Evolutionary conservation across 2,888 invertebrate genomes (phyloP), one percentile per base, ranked within the genome.

Genomic region (Cataglyphis livida): DNA sequence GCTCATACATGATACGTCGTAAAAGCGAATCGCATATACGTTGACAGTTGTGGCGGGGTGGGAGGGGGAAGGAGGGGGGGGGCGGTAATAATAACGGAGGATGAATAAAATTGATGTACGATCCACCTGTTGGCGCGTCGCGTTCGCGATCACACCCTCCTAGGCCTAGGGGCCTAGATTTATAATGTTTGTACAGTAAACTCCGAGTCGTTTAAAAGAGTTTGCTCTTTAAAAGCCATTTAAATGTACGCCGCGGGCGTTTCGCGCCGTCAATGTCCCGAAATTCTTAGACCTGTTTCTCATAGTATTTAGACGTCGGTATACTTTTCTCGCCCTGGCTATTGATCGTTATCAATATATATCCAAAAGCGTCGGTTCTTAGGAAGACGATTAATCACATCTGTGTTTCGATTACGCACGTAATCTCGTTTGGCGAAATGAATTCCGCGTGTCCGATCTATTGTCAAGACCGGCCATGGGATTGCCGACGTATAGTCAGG

Each of bases 301-400:
- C 87, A 88, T 81, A 88, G 88, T 88, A 88, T 88, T 88, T 88
- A 81, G 65, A 88, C 65, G 71, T 51, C 81, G 73, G 78, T 79
- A 85, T 88, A 87, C 85, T 65, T 83, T 62, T 25, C 66, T 10
- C 21, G 62, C 25, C 32, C 12, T 15, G 59, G 59, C 35, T 44
- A 59, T 59, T 59, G 57, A 78, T 35, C 59, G 25, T 54, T n/a
- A 54, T n/a, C 12, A 38, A 12, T 7, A 12, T 7, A 18, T 35
- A 15, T 38, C 9, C 54, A n/a, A 54, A 54, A 57, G 15, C 41
- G 57, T 44, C 18, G 32, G 7, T 59, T 70, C 57, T 59, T 38
- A 7, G 70, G 68, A 61, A 82, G 79, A 64, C 32, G 51, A 66
- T 66, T 51, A 51, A 82, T 82, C 79, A 28, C 57, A 28, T 82